Conservation (phyloP, 2,797 vertebrate species). For the Melanogrammus aeglefinus region DNA sequence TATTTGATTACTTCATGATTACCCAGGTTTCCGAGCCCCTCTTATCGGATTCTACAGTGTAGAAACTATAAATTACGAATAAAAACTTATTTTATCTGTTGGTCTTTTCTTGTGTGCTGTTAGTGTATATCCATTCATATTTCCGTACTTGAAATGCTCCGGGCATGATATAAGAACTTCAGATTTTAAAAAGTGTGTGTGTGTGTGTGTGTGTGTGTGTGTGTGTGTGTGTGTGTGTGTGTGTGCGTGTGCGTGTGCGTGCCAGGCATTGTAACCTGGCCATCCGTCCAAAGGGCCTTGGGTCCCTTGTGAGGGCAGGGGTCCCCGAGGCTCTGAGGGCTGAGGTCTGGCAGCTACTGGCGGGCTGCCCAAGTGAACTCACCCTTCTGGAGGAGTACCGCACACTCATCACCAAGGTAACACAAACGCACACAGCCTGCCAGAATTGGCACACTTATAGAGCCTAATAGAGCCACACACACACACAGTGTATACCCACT, state of each 20-base stretch:
- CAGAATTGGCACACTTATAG: background rate
- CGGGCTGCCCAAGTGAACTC: slow-evolving; percentile 91
- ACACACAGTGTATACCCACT: background rate
- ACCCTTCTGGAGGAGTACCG: slow-evolving; percentile 90
- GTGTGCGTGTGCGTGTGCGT: slow-evolving; percentile 4
- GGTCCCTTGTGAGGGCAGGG: slow-evolving; percentile 85
- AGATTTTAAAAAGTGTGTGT: too few relatives aligned
- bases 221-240: too few relatives aligned
- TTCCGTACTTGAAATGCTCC: too few relatives aligned
- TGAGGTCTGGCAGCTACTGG: slow-evolving; percentile 96
- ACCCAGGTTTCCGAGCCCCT: slow-evolving; percentile 7
- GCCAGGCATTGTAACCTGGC: slow-evolving; percentile 89
- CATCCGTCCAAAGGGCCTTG: slow-evolving; percentile 85
- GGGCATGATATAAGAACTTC: too few relatives aligned
- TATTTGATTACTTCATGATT: slow-evolving; percentile 21
- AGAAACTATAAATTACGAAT: background rate
- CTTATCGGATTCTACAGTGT: background rate
- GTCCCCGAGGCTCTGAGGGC: slow-evolving; percentile 94
- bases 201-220: too few relatives aligned
- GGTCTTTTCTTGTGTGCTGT: background rate
- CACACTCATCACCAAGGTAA: slow-evolving; percentile 95
- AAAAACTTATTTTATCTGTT: background rate
- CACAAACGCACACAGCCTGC: background rate
- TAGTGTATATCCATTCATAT: slow-evolving; percentile 2
- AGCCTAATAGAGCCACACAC: background rate